phyloP scores from a whole-genome alignment of 2,888 invertebrate genomes.

The Acleris laterana region DNA sequence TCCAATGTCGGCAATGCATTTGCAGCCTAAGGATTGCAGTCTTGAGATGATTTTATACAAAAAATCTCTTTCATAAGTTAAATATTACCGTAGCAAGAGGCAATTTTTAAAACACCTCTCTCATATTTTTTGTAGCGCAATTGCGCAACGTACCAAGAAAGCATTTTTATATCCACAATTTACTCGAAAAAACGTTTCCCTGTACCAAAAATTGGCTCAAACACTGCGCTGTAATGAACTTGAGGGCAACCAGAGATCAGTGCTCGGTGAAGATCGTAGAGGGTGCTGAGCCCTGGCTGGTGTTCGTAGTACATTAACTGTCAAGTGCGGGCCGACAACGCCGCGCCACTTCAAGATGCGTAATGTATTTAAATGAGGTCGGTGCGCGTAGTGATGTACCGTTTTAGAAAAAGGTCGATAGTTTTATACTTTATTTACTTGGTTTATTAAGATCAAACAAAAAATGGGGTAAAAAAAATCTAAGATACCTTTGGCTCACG shows the following conservation, averaged over 20 bases:
- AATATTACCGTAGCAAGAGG: background rate
- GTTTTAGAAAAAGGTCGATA: conserved; percentile 8
- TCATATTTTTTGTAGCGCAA: background rate
- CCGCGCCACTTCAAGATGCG: conserved; percentile 46
- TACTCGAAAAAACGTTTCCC: conserved; percentile 26
- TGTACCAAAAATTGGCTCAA: conserved; percentile 27
- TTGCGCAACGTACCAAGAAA: conserved; percentile 11
- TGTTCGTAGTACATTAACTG: conserved; percentile 38
- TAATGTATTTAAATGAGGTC: conserved; percentile 65
- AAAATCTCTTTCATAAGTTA: too few relatives aligned
- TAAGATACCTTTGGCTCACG: background rate
- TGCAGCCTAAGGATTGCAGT: too few relatives aligned
- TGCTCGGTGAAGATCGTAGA: background rate
- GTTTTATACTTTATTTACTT: background rate
- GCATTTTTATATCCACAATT: conserved; percentile 32
- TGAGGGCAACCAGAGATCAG: conserved; percentile 8
- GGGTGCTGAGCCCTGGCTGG: conserved; percentile 14
- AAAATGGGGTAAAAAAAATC: background rate
- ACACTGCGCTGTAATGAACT: conserved; percentile 32
- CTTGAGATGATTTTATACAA: too few relatives aligned
- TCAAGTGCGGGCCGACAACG: conserved; percentile 37
- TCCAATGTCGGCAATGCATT: too few relatives aligned
- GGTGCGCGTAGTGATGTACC: conserved; percentile 42
- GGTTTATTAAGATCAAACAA: too few relatives aligned
- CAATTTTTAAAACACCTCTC: conserved; percentile 9